Conservation (phyloP, 2,113 vertebrate genomes). For the Eolophus roseicapilla region DNA sequence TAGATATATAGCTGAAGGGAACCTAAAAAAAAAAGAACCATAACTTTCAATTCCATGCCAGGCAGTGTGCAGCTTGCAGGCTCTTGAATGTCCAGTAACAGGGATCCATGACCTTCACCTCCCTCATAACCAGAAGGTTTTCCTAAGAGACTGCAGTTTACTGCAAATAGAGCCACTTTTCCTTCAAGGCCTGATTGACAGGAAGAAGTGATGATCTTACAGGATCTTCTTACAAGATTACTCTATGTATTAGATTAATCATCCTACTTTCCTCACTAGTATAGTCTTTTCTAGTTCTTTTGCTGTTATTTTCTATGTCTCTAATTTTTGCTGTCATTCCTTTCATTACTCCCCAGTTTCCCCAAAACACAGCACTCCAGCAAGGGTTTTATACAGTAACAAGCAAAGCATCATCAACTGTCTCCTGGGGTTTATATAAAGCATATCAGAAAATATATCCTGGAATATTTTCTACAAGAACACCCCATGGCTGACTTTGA, state of each 20-base stretch:
- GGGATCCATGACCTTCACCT: neutral
- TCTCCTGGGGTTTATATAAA: neutral
- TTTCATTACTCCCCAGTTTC: neutral
- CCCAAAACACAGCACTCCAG: neutral
- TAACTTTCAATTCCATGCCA: neutral
- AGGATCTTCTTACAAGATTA: neutral
- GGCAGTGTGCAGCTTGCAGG: neutral
- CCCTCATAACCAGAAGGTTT: neutral
- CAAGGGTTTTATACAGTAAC: neutral
- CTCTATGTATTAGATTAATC: neutral
- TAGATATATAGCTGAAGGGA: neutral
- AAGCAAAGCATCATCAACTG: neutral
- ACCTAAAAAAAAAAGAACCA: neutral
- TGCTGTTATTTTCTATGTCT: neutral
- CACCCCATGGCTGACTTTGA: neutral
- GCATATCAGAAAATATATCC: neutral
- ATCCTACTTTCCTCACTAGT: neutral
- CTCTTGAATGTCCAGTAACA: neutral
- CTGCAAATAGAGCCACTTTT: neutral
- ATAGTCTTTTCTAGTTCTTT: neutral
- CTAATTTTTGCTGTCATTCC: neutral
- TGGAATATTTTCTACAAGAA: neutral
- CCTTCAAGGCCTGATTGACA: neutral
- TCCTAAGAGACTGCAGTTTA: neutral
- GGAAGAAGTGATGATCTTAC: neutral